A percentile compares a stretch with the other conserved stretches of the same genome.
These are phyloP conservation scores for Drosophila micromelanica DNA, from an alignment of 1,140 invertebrate genomes.

Conservation along the genomic window DNA sequence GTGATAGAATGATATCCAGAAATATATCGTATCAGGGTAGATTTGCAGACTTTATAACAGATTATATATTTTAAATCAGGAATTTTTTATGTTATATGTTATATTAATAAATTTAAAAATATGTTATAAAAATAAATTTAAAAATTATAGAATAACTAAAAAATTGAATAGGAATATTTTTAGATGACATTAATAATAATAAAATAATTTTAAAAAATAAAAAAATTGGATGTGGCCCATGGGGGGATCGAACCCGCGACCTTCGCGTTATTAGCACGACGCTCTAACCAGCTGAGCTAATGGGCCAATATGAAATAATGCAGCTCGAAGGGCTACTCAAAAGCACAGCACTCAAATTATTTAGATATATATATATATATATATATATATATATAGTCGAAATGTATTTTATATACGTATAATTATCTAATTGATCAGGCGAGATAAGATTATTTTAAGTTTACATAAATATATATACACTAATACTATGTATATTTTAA, in stretches of 20 bases:
- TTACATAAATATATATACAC: no score
- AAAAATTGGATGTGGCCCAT: slow-evolving; percentile 52
- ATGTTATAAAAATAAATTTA: no score
- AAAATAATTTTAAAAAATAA: slow-evolving; percentile 4
- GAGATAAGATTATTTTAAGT: slow-evolving; percentile 14
- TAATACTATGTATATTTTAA: no score
- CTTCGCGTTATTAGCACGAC: slow-evolving; percentile 87
- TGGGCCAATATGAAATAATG: slow-evolving; percentile 64
- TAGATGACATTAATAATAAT: no score
- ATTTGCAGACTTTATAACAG: no score
- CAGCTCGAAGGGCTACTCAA: not conserved
- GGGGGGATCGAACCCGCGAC: slow-evolving; percentile 87
- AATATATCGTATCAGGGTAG: no score
- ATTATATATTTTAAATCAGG: no score
- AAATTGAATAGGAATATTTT: not conserved
- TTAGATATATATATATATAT: not conserved
- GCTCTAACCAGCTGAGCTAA: slow-evolving; percentile 86
- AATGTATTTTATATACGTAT: not conserved
- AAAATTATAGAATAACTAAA: not conserved
- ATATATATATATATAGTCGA: not conserved
- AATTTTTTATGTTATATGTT: no score
- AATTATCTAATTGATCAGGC: not conserved
- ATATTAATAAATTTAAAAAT: no score
- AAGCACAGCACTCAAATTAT: not conserved
- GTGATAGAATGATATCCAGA: not conserved